Evolutionary conservation across 1,140 invertebrate genomes (phyloP), one percentile per base, ranked within the genome.

Genomic region (Sinonovacula constricta): DNA sequence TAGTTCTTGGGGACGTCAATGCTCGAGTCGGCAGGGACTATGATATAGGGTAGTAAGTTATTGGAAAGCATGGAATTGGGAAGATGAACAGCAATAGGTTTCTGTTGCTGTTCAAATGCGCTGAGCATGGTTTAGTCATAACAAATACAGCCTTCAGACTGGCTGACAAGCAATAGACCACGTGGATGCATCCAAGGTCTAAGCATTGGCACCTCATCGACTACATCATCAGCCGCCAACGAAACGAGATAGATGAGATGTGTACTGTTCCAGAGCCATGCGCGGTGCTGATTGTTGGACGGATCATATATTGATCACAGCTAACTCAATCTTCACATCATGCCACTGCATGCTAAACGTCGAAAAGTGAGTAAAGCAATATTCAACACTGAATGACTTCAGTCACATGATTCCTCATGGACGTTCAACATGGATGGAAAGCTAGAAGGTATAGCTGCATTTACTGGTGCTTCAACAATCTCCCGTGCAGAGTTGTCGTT

Each of bases 151-250:
- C 71, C 5, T 84, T 83, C 68, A 53, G 56, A n/a, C 59, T 51
- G 24, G 28, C 67, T 4, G 51, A 57, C 39, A 33, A 49, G 3
- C 63, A 81, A 63, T 81, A 81, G 57, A 71, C 79, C 7, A 59
- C 70, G 0, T 80, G 75, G 76, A 71, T 82, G 80, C 63, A 79
- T 28, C 75, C 75, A 49, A 56, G 57, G 15, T 81, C 74, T 22
- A 81, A 80, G 56, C 82, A 79, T 33, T 81, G 79, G 81, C 75
- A 81, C 45, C 39, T 83, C 1, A 77, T 81, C 2, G 68, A 83
- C 63, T 83, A 53, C 51, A 53, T 81, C 79, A 81, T 83, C 15
- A 57, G 30, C 36, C 3, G 79, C n/a, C n/a, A n/a, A n/a, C n/a
- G 57, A 67, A 36, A 15, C 31, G 4, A 26, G 79, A 81, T 51